Evolutionary conservation across 2,113 vertebrate genomes (phyloP).

Genomic region (Chionodraco myersi): DNA sequence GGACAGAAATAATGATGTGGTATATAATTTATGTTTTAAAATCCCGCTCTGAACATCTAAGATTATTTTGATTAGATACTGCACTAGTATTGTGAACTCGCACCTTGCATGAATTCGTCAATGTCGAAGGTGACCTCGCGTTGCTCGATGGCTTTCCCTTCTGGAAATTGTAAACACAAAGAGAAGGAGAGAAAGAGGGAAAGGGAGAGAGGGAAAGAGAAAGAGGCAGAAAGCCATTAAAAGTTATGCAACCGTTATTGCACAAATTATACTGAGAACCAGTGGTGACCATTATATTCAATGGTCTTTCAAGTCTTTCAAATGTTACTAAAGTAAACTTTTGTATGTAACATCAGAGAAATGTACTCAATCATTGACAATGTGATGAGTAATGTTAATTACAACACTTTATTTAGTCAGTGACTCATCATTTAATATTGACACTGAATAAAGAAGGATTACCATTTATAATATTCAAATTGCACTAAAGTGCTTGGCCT

Average conservation of each 20-base stretch:
- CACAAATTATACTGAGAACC: not conserved
- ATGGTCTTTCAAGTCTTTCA: not conserved
- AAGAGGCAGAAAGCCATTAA: slow-evolving; percentile 5
- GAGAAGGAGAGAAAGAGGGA: slow-evolving; percentile 2
- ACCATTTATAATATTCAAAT: not conserved
- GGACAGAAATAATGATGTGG: not conserved
- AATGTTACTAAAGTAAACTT: not conserved
- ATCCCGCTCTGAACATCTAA: slow-evolving; percentile 20
- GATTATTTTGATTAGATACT: slow-evolving; percentile 19
- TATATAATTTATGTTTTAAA: not conserved
- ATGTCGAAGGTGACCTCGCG: slow-evolving; percentile 55
- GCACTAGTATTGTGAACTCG: slow-evolving; percentile 28
- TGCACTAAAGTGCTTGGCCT: not conserved
- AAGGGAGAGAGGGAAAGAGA: not conserved
- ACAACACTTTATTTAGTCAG: not conserved
- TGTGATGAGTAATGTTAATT: too few relatives aligned
- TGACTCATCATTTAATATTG: not conserved
- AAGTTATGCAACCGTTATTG: slow-evolving; percentile 39
- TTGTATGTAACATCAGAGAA: not conserved
- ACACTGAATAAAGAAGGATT: not conserved
- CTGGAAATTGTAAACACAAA: slow-evolving; percentile 40
- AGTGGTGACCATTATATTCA: not conserved
- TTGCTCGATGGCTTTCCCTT: slow-evolving; percentile 37
- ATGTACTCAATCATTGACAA: not conserved
- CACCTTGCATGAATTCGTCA: slow-evolving; percentile 52